Conservation (phyloP, 2,888 invertebrate genomes). For the Volucella inflata region DNA sequence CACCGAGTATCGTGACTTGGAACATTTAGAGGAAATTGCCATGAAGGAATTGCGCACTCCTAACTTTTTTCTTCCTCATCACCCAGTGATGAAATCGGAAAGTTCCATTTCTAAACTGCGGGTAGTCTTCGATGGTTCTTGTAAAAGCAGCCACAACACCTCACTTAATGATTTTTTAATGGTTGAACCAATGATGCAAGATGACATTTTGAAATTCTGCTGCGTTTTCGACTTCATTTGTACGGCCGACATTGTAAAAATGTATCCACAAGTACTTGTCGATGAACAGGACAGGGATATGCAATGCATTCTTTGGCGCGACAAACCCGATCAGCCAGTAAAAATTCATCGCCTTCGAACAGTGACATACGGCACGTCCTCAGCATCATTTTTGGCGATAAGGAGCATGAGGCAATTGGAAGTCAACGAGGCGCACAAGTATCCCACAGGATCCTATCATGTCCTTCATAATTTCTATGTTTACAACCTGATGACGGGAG, state of each 20-base stretch:
- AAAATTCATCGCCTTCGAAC: too few relatives aligned
- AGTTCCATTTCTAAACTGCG: background rate
- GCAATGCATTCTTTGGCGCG: constrained; percentile 17
- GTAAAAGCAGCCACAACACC: too few relatives aligned
- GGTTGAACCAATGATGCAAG: background rate
- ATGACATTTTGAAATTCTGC: constrained; percentile 11
- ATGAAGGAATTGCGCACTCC: background rate
- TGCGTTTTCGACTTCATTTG: constrained; percentile 7
- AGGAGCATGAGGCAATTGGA: constrained; percentile 1
- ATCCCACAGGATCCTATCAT: constrained; percentile 8
- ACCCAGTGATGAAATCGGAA: background rate
- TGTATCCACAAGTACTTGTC: too few relatives aligned
- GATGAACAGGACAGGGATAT: constrained; percentile 10
- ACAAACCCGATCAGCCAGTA: too few relatives aligned
- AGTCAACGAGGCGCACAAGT: background rate
- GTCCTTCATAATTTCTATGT: constrained; percentile 33
- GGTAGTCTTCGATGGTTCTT: constrained; percentile 13
- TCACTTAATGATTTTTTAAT: constrained; percentile 17
- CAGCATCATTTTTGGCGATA: background rate
- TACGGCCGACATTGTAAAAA: too few relatives aligned
- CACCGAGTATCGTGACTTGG: background rate
- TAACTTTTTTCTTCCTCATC: background rate
- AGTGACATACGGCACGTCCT: constrained; percentile 15
- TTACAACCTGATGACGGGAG: constrained; percentile 27
- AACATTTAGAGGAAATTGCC: background rate